Base-by-base conservation (phyloP, 2,113 vertebrate species). In the Amblyornis subalaris region DNA sequence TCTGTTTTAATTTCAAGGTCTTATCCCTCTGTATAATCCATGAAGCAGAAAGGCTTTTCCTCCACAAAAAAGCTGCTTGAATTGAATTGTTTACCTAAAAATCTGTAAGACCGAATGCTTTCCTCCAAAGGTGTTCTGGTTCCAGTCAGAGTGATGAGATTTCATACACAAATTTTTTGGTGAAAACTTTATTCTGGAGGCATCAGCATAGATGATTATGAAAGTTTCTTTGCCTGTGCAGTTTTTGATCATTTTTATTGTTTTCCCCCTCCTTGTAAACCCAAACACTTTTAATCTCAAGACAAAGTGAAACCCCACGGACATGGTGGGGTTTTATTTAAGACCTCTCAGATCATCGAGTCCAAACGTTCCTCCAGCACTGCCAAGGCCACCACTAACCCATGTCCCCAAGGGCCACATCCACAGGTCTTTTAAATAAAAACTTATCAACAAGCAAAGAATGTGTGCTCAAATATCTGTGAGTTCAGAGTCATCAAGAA, bases 321-420 rank as follows among this genome's bases (percentile, higher is more conserved):
- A 14, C 2, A 0, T 1, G 6, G 21, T 55, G 55, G 7, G 16
- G 12, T 33, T 89, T 83, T 62, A 62, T 42, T 83, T 70, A 62
- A 28, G 22, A 50, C 5, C 11, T 35, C n/a, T 26, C 5, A 40
- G 2, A 40, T 10, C 31, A 70, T 7, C 0, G 0, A 83, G 48
- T 25, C 26, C 9, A 76, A 2, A 25, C n/a, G 13, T 4, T 18
- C 48, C 47, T 29, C 58, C 74, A 77, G 36, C 47, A 20, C 45
- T 62, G 58, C 47, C 64, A 70, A 54, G 62, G 47, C 78, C 78
- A 69, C 12, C 47, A 67, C 38, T 10, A 2, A 7, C 18, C 47
- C 55, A 7, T 28, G 54, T 36, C 40, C 71, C 40, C 47, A 42
- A 14, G 47, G 28, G 54, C n/a, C 55, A 55, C 55, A 42, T 42